A percentile compares a stretch with the other conserved stretches of the same genome.
Conservation (phyloP, 2,797 vertebrate species). For the Periophthalmus magnuspinnatus region DNA sequence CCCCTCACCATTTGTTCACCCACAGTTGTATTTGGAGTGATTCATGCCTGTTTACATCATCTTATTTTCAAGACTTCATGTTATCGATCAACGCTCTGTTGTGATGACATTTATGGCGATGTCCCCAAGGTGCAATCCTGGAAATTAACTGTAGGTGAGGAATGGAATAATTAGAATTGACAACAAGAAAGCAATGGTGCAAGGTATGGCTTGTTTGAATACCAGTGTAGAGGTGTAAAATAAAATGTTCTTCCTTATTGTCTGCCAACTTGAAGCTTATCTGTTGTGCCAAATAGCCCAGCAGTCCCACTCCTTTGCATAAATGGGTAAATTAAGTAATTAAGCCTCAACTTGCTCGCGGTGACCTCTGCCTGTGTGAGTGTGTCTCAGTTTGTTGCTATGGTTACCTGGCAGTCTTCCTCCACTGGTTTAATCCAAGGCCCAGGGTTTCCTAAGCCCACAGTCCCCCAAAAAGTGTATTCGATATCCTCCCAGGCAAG, state of each 20-base stretch:
- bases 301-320: conserved; percentile 17
- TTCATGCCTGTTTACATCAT: too few species aligned
- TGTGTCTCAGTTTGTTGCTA: conserved; percentile 42
- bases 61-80: too few species aligned
- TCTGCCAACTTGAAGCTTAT: not conserved
- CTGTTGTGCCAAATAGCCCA: conserved; percentile 6
- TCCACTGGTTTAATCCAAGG: conserved; percentile 4
- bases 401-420: conserved; percentile 36
- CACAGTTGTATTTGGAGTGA: too few species aligned
- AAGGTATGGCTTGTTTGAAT: not conserved
- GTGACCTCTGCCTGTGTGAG: conserved; percentile 18
- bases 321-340: conserved; percentile 44
- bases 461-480: not conserved
- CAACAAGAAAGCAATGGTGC: not conserved
- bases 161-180: too few species aligned
- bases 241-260: not conserved
- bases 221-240: not conserved
- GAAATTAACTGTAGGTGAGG: not conserved
- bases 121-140: not conserved
- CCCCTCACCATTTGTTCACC: too few species aligned
- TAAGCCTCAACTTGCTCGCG: conserved; percentile 29
- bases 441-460: conserved; percentile 28
- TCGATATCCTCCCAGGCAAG: conserved; percentile 22
- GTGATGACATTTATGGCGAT: too few species aligned
- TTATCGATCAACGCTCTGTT: too few species aligned